phyloP scores from a whole-genome alignment of 2,113 vertebrate species.

The Scolopax mira region DNA sequence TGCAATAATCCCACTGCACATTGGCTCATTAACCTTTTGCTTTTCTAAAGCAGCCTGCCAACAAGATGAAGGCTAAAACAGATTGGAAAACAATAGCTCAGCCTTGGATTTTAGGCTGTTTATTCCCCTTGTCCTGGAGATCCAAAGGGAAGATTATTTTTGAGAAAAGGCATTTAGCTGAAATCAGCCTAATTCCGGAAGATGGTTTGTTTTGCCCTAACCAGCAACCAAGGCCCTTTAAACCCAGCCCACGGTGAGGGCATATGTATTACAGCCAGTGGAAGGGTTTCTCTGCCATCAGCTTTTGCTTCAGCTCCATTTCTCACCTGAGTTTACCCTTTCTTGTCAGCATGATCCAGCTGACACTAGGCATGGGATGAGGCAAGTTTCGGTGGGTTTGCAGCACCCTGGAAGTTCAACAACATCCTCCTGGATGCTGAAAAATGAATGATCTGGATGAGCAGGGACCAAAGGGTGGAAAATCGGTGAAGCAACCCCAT shows the following conservation, averaged over 20 bases:
- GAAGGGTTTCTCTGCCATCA: background rate
- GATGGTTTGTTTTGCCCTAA: background rate
- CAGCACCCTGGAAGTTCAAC: background rate
- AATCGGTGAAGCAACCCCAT: slow-evolving; percentile 5
- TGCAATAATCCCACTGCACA: slow-evolving; percentile 76
- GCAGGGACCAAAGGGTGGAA: background rate
- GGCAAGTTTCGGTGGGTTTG: background rate
- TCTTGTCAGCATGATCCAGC: background rate
- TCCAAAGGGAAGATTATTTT: slow-evolving; percentile 51
- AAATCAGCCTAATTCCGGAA: background rate
- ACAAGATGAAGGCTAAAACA: slow-evolving; percentile 81
- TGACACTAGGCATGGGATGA: background rate
- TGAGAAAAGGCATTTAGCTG: background rate
- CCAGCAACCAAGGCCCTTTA: background rate
- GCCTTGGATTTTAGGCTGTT: slow-evolving; percentile 68
- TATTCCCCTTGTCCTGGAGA: slow-evolving; percentile 71
- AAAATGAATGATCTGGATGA: background rate
- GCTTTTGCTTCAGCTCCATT: background rate
- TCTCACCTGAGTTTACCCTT: background rate
- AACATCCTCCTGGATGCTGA: background rate
- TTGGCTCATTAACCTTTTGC: slow-evolving; percentile 86
- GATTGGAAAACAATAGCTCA: slow-evolving; percentile 79
- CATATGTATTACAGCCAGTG: background rate
- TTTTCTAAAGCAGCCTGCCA: slow-evolving; percentile 81
- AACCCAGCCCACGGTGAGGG: background rate